A percentile compares a stretch with the other conserved stretches of the same genome.
Evolutionary conservation across 2,888 invertebrate genomes (phyloP).

Genomic region (Philaethria dido): DNA sequence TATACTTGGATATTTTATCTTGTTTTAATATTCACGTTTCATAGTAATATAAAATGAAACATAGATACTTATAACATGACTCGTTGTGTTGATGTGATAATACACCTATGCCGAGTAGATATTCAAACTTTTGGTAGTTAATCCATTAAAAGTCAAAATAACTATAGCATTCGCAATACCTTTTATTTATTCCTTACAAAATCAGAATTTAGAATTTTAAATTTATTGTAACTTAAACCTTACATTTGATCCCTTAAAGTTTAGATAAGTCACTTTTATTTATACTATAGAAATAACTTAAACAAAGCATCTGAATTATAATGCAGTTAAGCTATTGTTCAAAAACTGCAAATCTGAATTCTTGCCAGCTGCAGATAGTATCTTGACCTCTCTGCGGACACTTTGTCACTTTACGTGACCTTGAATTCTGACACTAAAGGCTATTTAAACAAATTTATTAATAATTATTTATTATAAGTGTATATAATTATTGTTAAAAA

Average conservation of each 20-base stretch:
- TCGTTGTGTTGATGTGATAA: too few species aligned
- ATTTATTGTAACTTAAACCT: too few species aligned
- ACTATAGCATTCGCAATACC: too few species aligned
- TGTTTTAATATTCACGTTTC: background rate
- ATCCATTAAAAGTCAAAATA: too few species aligned
- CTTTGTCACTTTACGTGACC: constrained; percentile 42
- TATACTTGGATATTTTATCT: background rate
- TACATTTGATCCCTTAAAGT: background rate
- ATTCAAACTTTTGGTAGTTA: too few species aligned
- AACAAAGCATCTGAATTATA: background rate
- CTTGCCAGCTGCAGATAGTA: constrained; percentile 44
- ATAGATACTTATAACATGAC: too few species aligned
- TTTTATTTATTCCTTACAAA: too few species aligned
- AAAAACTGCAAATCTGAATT: constrained; percentile 37
- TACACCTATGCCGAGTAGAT: too few species aligned
- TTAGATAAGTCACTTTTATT: background rate
- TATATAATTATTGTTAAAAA: too few species aligned
- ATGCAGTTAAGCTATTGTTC: constrained; percentile 10
- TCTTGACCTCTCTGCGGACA: constrained; percentile 47
- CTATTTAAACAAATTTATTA: background rate
- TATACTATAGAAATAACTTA: background rate
- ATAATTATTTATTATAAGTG: background rate
- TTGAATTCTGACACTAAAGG: constrained; percentile 35
- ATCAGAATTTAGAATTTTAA: too few species aligned
- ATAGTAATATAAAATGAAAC: background rate